Conservation (phyloP, 2,113 vertebrate species). For the Mungos mungo region DNA sequence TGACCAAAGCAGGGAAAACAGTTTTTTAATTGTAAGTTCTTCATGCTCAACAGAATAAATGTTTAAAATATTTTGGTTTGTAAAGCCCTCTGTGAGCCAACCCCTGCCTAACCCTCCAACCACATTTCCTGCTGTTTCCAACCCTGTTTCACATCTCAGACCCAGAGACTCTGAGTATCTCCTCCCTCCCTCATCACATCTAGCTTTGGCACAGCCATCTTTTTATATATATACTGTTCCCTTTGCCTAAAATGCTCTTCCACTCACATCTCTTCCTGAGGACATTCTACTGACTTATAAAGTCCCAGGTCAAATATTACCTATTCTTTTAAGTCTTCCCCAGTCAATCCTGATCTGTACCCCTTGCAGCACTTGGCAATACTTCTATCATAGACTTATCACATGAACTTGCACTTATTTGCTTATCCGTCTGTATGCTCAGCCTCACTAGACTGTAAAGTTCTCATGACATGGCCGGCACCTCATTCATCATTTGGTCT, state of each 20-base stretch:
- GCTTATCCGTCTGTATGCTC: not conserved
- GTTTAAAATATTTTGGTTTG: not conserved
- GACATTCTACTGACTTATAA: not conserved
- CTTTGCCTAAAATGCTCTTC: constrained; percentile 22
- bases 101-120: not conserved
- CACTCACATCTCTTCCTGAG: not conserved
- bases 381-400: not conserved
- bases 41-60: not conserved
- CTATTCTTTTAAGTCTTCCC: not conserved
- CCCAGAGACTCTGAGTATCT: not conserved
- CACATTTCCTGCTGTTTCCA: not conserved
- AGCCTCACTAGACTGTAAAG: not conserved
- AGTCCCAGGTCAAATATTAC: not conserved
- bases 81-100: not conserved
- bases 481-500: not conserved
- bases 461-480: not conserved
- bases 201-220: not conserved
- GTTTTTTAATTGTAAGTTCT: not conserved
- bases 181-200: not conserved
- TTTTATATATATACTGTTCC: not conserved
- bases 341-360: not conserved
- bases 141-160: not conserved
- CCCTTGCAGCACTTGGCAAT: not conserved
- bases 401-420: not conserved
- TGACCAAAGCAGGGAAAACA: not conserved